Base-by-base conservation (phyloP, 2,113 vertebrate genomes). In the Marmota flaviventris region DNA sequence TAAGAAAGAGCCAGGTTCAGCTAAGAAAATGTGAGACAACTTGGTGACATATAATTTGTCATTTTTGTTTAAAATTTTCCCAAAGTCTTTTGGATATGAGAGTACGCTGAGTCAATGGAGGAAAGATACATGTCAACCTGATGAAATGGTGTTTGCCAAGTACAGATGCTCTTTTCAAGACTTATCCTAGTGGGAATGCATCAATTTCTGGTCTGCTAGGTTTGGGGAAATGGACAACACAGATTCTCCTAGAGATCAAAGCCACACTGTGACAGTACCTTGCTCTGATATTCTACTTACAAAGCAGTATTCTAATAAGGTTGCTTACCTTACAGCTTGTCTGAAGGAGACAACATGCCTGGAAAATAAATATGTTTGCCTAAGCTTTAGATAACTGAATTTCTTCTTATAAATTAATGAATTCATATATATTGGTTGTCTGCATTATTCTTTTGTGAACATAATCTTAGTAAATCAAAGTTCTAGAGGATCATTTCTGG, bases 151-250 rank as follows among this genome's bases (percentile, higher is more conserved):
- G 2, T 18, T 73, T 92, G 34, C 11, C 8, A 85, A 92, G n/a
- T n/a, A 58, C 10, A 82, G 17, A 77, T 8, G 17, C 25, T n/a
- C 32, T 34, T 65, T 61, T 51, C 42, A 81, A 89, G 16, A 45
- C 9, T 79, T 56, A 42, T 16, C 17, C 16, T 65, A 4, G n/a
- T 58, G 45, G 16, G 7, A 81, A 22, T 77, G 65, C 9, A 32
- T 67, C 48, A 82, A n/a, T 27, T 34, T 67, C 8, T 83, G 25
- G 10, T 67, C 24, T 6, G 85, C 6, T n/a, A 81, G 27, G 29
- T n/a, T 91, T 81, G 8, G 5, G 18, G 92, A 96, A 96, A 72
- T 67, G 25, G 0, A 92, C 34, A 79, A 92, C 82, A 69, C 25
- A 79, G 34, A 76, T 3, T 58, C 11, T n/a, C 29, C 67, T 16